These are phyloP conservation scores for Cryptotermes secundus DNA, from an alignment of 1,140 invertebrate genomes.

Conservation along the genomic window DNA sequence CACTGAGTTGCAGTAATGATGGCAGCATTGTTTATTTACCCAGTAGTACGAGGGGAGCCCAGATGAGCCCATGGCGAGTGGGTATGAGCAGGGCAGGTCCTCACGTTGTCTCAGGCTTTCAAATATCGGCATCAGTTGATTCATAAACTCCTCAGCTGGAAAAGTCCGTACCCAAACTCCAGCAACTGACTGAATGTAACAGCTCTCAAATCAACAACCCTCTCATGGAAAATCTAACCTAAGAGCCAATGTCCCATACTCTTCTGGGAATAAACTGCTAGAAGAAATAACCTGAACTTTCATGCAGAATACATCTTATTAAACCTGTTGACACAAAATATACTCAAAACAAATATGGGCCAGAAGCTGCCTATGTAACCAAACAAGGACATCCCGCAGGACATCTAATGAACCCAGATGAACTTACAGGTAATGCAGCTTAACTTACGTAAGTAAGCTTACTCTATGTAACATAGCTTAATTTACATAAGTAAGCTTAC, in stretches of 20 bases:
- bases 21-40: slow-evolving; percentile 54
- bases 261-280: neutral
- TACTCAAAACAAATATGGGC: no score
- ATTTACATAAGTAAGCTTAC: neutral
- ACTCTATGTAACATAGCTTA: neutral
- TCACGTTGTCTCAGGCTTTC: slow-evolving; percentile 85
- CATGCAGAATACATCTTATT: no score
- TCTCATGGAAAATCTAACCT: neutral
- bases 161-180: slow-evolving; percentile 40
- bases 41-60: slow-evolving; percentile 64
- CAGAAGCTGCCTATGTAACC: no score
- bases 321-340: no score
- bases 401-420: neutral
- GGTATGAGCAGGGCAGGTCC: slow-evolving; percentile 83
- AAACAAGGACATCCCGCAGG: neutral
- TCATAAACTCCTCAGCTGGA: slow-evolving; percentile 86
- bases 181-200: neutral
- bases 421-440: neutral
- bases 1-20: neutral
- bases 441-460: neutral
- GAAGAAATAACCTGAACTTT: neutral
- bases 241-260: neutral
- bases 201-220: neutral
- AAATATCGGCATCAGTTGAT: slow-evolving; percentile 90
- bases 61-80: slow-evolving; percentile 71